Evolutionary conservation across 2,797 vertebrate species (phyloP), one percentile per base, ranked within the genome.

Genomic region (Hemibagrus guttatus): DNA sequence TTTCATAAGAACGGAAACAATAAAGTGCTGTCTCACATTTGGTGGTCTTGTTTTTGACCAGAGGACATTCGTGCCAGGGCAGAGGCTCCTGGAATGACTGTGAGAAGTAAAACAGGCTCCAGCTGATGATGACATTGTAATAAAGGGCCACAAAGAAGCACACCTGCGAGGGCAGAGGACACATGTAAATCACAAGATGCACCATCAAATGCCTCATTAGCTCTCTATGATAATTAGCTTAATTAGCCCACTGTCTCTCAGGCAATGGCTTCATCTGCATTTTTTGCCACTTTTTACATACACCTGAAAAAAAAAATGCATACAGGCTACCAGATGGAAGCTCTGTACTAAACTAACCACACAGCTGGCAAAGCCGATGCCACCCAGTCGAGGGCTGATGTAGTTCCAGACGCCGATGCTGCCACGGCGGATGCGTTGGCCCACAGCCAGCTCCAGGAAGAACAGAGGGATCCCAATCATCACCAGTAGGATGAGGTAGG

Each of bases 391-490:
- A 82, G 98, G 98, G 92, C 97, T 99, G 94, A 99, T 97, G 86
- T 98, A 99, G 96, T 98, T 99, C 98, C 98, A 99, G 39, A 99
- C 98, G 14, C 98, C 98, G 87, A 99, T 99, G 93, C 98, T 99
- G 86, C 98, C 98, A 88, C 97, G 93, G 19, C 98, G 96, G 91
- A 99, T 98, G 87, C 97, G 96, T 92, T 99, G 98, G 14, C 98
- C 98, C 26, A 98, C 97, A 0, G 98, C 96, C 84, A 99, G 97
- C 93, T 99, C 98, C 97, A 99, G 92, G 93, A 99, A 99, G 94
- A 99, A 99, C 80, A 99, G 96, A 2, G 98, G 98, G 93, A 99
- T 98, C 76, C 98, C 98, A 86, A 99, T 97, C 91, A 97, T 54
- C 88, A 98, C 84, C 84, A 99, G 95, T 85, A 99, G 94, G 93